Evolutionary conservation across 92 coral and sea anemone genomes (phyloP).

Genomic region (Chrysogorgia sp.): DNA sequence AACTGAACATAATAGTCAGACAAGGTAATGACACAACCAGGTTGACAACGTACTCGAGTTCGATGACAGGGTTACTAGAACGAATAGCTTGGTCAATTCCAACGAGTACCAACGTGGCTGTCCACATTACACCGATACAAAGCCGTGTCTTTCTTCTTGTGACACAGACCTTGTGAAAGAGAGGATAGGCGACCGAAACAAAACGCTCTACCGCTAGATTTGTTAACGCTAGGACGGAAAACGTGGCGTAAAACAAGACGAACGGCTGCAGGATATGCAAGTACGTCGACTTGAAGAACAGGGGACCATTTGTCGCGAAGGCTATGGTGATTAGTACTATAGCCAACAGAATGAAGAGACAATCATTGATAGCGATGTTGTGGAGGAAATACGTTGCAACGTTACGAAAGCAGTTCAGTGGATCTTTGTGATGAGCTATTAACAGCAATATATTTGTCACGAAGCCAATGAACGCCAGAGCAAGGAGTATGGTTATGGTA

Average conservation of each 20-base stretch:
- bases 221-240: background rate
- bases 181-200: background rate
- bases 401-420: background rate
- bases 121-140: background rate
- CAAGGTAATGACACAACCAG: background rate
- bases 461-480: background rate
- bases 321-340: background rate
- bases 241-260: background rate
- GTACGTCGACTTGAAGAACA: background rate
- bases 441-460: background rate
- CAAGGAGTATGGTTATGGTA: background rate
- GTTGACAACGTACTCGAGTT: background rate
- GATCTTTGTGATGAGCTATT: background rate
- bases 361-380: background rate
- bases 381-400: background rate
- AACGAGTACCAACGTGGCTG: background rate
- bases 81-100: background rate
- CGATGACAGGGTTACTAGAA: background rate
- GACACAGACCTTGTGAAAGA: background rate
- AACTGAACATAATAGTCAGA: no score
- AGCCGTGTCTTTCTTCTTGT: background rate
- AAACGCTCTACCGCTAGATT: background rate
- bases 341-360: background rate
- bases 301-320: background rate
- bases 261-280: background rate